Conservation (phyloP, 64 coral and sea anemone species). For the Porites lutea region DNA sequence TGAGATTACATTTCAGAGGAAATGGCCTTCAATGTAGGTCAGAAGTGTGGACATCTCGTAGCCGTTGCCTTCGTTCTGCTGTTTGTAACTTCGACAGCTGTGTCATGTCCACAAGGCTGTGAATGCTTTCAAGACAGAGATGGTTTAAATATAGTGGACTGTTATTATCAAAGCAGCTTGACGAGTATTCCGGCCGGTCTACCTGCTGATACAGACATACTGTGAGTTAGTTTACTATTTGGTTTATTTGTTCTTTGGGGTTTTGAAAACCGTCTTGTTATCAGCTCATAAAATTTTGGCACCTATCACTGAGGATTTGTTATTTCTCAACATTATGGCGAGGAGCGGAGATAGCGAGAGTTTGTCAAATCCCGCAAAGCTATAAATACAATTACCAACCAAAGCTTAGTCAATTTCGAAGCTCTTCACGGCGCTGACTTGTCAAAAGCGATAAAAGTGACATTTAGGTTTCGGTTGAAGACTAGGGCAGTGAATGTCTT, state of each 20-base stretch:
- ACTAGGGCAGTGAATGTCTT: not conserved
- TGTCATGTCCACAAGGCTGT: conserved; percentile 1
- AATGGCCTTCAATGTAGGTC: conserved; percentile 1
- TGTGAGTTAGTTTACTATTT: conserved; percentile 14
- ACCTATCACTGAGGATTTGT: not conserved
- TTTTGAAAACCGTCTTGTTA: conserved; percentile 28
- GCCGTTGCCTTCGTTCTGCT: not conserved
- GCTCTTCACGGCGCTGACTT: not conserved
- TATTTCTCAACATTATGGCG: not conserved
- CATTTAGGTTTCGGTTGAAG: not conserved
- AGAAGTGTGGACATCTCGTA: conserved; percentile 8
- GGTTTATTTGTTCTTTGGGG: conserved; percentile 12
- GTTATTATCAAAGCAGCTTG: not conserved
- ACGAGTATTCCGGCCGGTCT: conserved; percentile 19
- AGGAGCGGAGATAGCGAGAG: not conserved
- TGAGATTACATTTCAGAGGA: conserved; percentile 6
- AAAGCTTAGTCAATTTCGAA: conserved; percentile 12
- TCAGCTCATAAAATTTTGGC: conserved; percentile 34
- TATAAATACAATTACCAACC: conserved; percentile 35
- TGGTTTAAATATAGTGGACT: not conserved
- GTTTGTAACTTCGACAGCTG: not conserved
- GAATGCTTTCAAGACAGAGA: not conserved
- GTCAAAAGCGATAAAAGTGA: not conserved
- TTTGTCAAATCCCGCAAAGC: not conserved
- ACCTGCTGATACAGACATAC: not conserved